A percentile compares a stretch with the other conserved stretches of the same genome.
phyloP scores from a whole-genome alignment of 2,888 invertebrate genomes.

The Ormyrus rosae region DNA sequence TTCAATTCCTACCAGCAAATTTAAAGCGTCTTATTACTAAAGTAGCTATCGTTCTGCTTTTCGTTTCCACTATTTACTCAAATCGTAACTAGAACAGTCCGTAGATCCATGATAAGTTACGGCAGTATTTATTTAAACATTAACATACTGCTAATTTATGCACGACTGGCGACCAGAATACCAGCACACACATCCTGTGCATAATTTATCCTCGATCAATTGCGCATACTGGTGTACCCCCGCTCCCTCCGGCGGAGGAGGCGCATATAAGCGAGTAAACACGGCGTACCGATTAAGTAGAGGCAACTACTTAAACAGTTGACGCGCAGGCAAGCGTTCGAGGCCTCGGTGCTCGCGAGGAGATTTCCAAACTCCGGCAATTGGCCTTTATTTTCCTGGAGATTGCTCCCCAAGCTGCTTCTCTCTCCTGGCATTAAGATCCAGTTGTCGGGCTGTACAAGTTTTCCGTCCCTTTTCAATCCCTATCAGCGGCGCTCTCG shows the following conservation, averaged over 20 bases:
- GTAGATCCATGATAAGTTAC: background rate
- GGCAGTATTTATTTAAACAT: background rate
- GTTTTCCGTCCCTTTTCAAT: background rate
- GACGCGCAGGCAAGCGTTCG: background rate
- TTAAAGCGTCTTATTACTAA: background rate
- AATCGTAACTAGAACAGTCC: background rate
- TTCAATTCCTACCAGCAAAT: too few species aligned
- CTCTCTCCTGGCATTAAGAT: slow-evolving; percentile 41
- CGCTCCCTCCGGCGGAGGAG: background rate
- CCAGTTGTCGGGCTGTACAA: slow-evolving; percentile 59
- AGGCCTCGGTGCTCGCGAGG: background rate
- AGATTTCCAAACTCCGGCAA: slow-evolving; percentile 28
- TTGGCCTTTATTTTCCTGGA: slow-evolving; percentile 23
- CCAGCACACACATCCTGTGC: background rate
- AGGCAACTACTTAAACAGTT: slow-evolving; percentile 12
- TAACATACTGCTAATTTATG: background rate
- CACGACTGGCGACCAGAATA: background rate
- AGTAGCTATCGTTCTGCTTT: background rate
- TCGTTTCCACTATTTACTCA: background rate
- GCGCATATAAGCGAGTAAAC: background rate
- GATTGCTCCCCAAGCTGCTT: background rate
- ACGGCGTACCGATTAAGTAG: slow-evolving; percentile 22
- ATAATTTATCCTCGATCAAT: slow-evolving; percentile 38
- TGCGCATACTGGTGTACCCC: background rate
- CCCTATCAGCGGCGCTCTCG: background rate